Evolutionary conservation across 2,113 vertebrate genomes (phyloP), one percentile per base, ranked within the genome.

Genomic region (Otolemur garnettii): DNA sequence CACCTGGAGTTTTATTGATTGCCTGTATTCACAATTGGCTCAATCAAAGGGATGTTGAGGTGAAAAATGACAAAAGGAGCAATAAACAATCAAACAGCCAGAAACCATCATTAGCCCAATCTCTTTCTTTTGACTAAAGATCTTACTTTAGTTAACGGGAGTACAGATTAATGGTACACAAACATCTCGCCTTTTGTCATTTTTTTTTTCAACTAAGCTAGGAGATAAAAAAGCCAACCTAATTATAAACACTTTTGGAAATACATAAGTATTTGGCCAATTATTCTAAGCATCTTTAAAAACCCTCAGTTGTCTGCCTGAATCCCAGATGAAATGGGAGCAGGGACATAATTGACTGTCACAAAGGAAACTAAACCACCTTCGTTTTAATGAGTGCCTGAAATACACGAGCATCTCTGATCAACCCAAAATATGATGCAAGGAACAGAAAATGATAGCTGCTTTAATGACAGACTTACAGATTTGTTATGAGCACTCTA

Each of bases 1-100:
- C 93, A 98, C 93, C 93, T 97, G 96, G 95, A 92, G 90, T 84
- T 97, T 97, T 97, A 97, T 94, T 96, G 95, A 97, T 96, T 96
- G 96, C 55, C 87, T 92, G 53, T 95, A 91, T 74, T 95, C 92
- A 96, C 92, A 90, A 95, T 45, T 95, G 96, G 96, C 96, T 97
- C 90, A 87, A 96, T 97, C 92, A 94, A 92, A 42, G 26, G 45
- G 45, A 94, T 81, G 26, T 21, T 93, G 87, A 95, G 75, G 93
- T 95, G 60, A 97, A 97, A 98, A 97, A 96, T 96, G 93, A 97
- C 93, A 92, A 94, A 96, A 94, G 84, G 53, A 90, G 18, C 45
- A 19, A 96, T 87, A 97, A 95, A 96, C 92, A 97, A 93, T 94
- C 96, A 91, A 94, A 92, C 90, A 96, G 90, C 92, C 96, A 97